phyloP scores from a whole-genome alignment of 2,113 vertebrate genomes.

The Phrynosoma blainvillii region DNA sequence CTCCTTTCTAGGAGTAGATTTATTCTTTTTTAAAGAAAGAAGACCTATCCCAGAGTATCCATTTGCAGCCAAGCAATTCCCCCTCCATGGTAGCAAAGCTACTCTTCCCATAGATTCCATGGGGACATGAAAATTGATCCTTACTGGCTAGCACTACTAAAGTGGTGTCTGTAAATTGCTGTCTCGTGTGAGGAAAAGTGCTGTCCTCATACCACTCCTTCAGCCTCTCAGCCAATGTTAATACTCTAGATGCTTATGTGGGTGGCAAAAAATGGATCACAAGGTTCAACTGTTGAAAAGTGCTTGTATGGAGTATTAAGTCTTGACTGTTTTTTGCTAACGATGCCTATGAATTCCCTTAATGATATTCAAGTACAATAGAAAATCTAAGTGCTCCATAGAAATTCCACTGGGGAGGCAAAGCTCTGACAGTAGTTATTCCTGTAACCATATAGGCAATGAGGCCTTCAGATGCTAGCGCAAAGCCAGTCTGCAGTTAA shows the following conservation, averaged over 20 bases:
- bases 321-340: not conserved
- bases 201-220: not conserved
- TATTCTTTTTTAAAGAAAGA: not conserved
- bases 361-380: not conserved
- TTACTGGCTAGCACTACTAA: not conserved
- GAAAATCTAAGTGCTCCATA: constrained; percentile 26
- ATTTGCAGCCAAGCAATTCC: not conserved
- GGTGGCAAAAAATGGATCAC: fast-evolving
- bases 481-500: constrained; percentile 62
- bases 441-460: constrained; percentile 54
- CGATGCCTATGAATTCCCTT: not conserved
- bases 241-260: not conserved
- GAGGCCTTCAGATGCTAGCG: constrained; percentile 52
- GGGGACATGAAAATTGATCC: not conserved
- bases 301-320: not conserved
- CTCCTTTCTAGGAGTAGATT: not conserved
- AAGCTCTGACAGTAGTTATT: not conserved
- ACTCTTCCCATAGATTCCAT: not conserved
- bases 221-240: not conserved
- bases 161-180: not conserved
- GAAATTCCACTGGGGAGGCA: constrained; percentile 48
- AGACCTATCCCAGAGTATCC: not conserved
- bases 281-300: not conserved
- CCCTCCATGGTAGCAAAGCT: not conserved
- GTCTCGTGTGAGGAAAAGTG: too few species aligned